Percentiles rank a stretch among this genome's conserved stretches.
Evolutionary conservation across 1,140 invertebrate genomes (phyloP).

Genomic region (Diorhabda sublineata): DNA sequence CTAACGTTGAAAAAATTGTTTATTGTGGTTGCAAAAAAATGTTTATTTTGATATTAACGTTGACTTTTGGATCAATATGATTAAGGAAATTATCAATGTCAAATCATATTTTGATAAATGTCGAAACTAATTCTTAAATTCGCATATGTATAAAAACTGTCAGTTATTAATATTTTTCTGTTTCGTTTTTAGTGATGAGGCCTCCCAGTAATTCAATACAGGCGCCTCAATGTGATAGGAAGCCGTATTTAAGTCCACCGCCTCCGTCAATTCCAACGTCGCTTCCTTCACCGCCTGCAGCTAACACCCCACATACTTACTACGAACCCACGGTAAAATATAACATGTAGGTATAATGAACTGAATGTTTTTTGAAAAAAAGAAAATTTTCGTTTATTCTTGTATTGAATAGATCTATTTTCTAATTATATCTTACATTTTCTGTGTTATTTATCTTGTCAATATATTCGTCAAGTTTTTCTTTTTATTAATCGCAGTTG

Average conservation of each 20-base stretch:
- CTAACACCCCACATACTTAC: constrained; percentile 43
- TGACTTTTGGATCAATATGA: too few species aligned
- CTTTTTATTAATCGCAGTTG: too few species aligned
- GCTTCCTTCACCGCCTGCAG: constrained; percentile 44
- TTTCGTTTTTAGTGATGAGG: constrained; percentile 41
- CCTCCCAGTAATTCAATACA: constrained; percentile 39
- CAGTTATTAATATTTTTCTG: constrained; percentile 6
- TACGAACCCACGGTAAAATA: constrained; percentile 46
- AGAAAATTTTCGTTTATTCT: constrained; percentile 18
- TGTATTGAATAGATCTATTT: constrained; percentile 17
- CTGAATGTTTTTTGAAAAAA: constrained; percentile 11
- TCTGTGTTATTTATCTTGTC: too few species aligned
- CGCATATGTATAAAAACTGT: neutral
- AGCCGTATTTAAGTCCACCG: constrained; percentile 45
- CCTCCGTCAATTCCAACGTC: constrained; percentile 43
- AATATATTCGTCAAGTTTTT: too few species aligned
- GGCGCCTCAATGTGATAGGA: constrained; percentile 44
- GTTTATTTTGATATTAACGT: too few species aligned
- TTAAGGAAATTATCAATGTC: too few species aligned
- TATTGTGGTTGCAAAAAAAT: too few species aligned
- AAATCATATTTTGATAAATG: too few species aligned
- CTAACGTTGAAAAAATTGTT: too few species aligned
- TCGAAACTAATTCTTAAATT: too few species aligned
- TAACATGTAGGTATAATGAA: constrained; percentile 33
- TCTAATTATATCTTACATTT: too few species aligned